Evolutionary conservation across 2,888 invertebrate species (phyloP).

Genomic region (Sarcophaga caerulescens): DNA sequence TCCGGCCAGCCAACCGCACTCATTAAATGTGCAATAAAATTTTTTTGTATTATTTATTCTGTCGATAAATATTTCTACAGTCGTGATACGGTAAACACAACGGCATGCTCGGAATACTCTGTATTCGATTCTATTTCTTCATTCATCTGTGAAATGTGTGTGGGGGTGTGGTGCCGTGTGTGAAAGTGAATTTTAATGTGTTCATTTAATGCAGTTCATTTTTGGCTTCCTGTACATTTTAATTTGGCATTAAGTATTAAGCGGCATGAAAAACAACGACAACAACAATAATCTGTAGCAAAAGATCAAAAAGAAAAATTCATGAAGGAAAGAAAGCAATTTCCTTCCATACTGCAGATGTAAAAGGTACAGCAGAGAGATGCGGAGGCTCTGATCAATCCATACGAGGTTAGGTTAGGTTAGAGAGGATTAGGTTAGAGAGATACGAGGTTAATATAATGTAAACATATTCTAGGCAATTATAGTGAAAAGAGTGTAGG

Average conservation of each 20-base stretch:
- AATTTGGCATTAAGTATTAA: conserved; percentile 45
- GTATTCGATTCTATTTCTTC: conserved; percentile 59
- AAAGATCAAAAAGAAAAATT: background rate
- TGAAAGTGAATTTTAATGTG: background rate
- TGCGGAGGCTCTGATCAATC: no score
- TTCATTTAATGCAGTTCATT: conserved; percentile 25
- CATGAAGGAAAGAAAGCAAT: background rate
- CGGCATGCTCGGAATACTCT: background rate
- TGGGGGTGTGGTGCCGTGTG: no score
- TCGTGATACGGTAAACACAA: conserved; percentile 43
- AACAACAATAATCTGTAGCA: conserved; percentile 9
- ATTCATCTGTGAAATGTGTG: conserved; percentile 24
- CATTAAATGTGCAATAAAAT: conserved; percentile 63
- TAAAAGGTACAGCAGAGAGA: no score
- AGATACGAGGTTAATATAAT: no score
- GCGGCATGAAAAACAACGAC: conserved; percentile 21
- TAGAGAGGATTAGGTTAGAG: no score
- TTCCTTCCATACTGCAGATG: no score
- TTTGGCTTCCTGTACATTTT: conserved; percentile 43
- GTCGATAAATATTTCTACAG: conserved; percentile 52
- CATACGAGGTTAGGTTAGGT: no score
- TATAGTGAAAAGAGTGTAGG: no score
- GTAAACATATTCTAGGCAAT: no score
- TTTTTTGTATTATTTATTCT: conserved; percentile 49
- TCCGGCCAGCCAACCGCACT: conserved; percentile 31